phyloP scores from a whole-genome alignment of 2,113 vertebrate species.

The Ptilorrhoa leucosticta region DNA sequence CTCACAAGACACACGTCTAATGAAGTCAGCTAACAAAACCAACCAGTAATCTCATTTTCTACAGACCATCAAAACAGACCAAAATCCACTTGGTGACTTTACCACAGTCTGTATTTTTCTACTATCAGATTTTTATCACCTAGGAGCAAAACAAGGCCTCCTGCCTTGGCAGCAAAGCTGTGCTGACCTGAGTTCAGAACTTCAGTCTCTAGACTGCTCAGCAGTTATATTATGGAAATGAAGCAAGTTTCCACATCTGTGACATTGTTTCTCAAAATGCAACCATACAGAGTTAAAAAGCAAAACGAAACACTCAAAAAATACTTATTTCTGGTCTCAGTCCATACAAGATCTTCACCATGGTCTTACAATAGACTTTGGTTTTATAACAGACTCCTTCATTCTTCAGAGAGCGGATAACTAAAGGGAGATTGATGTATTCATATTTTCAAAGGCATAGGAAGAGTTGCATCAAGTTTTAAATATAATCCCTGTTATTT shows the following conservation, averaged over 20 bases:
- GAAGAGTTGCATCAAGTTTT: background rate
- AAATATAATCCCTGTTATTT: background rate
- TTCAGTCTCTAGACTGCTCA: background rate
- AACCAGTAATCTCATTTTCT: slow-evolving; percentile 20
- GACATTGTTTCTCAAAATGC: background rate
- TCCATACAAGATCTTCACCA: background rate
- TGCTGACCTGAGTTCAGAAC: background rate
- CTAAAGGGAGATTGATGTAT: background rate
- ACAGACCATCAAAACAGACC: background rate
- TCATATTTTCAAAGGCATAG: background rate
- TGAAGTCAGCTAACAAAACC: slow-evolving; percentile 19
- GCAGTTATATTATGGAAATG: background rate
- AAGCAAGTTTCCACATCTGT: background rate
- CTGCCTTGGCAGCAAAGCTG: background rate
- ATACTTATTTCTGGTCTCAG: background rate
- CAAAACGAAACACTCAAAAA: background rate
- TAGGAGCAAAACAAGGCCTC: background rate
- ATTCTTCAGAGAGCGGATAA: background rate
- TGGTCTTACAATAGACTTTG: too few relatives aligned
- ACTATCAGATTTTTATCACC: background rate
- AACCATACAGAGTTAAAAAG: background rate
- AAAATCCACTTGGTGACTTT: background rate
- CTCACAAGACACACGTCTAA: background rate
- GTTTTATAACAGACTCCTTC: background rate
- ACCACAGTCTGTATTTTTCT: background rate